phyloP scores from a whole-genome alignment of 1,140 invertebrate species.

The Camponotus floridanus region DNA sequence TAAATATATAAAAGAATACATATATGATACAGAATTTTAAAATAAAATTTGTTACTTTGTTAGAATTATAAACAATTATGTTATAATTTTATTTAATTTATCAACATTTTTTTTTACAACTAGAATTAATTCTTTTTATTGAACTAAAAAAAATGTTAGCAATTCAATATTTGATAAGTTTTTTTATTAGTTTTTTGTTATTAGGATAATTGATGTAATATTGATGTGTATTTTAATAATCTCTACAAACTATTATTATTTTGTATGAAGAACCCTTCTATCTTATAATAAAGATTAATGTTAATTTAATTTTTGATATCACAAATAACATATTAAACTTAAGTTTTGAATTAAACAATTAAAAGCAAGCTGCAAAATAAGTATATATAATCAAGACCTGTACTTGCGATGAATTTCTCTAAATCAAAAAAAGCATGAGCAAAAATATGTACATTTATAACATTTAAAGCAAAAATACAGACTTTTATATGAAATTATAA shows the following conservation, averaged over 20 bases:
- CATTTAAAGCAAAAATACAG: no score
- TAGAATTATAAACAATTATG: neutral
- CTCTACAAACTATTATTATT: neutral
- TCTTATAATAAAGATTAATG: constrained; percentile 33
- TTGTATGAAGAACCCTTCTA: neutral
- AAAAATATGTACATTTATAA: no score
- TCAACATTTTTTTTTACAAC: neutral
- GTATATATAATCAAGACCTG: neutral
- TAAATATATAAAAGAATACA: neutral
- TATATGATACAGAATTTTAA: constrained; percentile 19
- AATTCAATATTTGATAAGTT: neutral
- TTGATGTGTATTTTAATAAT: neutral
- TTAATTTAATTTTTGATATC: constrained; percentile 19
- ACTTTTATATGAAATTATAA: neutral
- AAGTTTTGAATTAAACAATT: neutral
- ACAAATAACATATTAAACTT: neutral
- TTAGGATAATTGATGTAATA: neutral
- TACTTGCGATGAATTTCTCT: neutral
- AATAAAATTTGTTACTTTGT: constrained; percentile 21
- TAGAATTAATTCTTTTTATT: neutral
- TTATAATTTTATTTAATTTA: constrained; percentile 3
- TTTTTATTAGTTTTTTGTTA: neutral
- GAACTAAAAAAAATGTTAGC: neutral
- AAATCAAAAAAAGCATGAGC: no score
- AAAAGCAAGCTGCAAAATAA: neutral